Evolutionary conservation across 1,140 invertebrate genomes (phyloP), one percentile per base, ranked within the genome.

Genomic region (Stenopsyche tienmushanensis): DNA sequence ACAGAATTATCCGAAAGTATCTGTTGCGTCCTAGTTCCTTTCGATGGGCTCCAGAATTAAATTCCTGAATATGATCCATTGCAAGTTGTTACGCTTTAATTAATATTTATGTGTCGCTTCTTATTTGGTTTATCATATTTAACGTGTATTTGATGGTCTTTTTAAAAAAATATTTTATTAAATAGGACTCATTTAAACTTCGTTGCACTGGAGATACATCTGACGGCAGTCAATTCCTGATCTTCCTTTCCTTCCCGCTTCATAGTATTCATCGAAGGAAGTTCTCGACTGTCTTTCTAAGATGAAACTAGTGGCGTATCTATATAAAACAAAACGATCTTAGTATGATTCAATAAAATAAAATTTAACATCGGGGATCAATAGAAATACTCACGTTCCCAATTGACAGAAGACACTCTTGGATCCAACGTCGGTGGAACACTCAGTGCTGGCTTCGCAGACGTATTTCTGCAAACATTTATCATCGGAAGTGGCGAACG

Each of bases 371-470:
- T 34, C 44, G 3, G 21, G 23, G 15, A 2, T 21, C 23, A 21
- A 21, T 50, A 50, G 2, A 18, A 25, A 21, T 65, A 89, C 91
- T 91, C 82, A 96, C 93, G 92, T 91, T 90, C 92, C 92, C 70
- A 96, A 81, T 81, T 95, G 92, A 72, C 93, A 95, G 85, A 94
- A 93, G 54, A 95, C 86, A 71, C 90, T 89, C 67, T 88, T 91
- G 65, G 88, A 86, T 70, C 91, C 90, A 54, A 91, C 88, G 72
- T 93, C 91, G 7, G 83, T 82, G n/a, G 89, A 83, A 75, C 93
- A 96, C 74, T 94, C 92, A 18, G 84, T 88, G 74, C 91, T 94
- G 1, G 93, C 93, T 72, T 95, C 90, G 73, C 94, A 96, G 45
- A 96, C 83, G 80, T 86, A 90, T 76, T 85, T 92, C 81, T 88